Percentiles rank a stretch among this genome's conserved stretches.
Evolutionary conservation across 2,888 invertebrate species (phyloP).

Genomic region (Thumatha senex): DNA sequence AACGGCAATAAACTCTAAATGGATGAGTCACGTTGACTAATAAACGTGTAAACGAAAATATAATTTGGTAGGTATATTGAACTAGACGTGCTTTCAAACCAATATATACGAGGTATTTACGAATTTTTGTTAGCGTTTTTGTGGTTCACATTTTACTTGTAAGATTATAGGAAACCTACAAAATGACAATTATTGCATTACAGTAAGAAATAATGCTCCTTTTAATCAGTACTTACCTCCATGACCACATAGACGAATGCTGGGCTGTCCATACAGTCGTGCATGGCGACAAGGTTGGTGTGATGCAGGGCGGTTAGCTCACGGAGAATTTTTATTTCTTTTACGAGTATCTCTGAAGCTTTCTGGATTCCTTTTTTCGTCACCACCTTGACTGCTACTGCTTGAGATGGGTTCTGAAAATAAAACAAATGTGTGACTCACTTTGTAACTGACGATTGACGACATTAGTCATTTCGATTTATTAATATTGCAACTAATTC

Average conservation of each 20-base stretch:
- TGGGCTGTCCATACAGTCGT: constrained; percentile 98
- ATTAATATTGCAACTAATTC: too few species aligned
- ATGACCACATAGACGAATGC: constrained; percentile 98
- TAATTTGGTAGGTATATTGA: not conserved
- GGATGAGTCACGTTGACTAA: constrained; percentile 28
- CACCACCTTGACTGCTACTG: constrained; percentile 98
- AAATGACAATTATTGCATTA: too few species aligned
- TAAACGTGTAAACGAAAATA: constrained; percentile 13
- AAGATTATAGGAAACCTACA: too few species aligned
- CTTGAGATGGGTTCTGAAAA: constrained; percentile 90
- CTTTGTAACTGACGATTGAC: not conserved
- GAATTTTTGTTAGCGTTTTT: not conserved
- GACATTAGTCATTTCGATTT: not conserved
- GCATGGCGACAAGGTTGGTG: constrained; percentile 98
- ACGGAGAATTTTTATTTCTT: constrained; percentile 99
- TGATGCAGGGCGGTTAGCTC: constrained; percentile 98
- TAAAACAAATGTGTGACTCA: constrained; percentile 12
- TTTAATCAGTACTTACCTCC: constrained; percentile 88
- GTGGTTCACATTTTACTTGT: too few species aligned
- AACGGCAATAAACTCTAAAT: constrained; percentile 27
- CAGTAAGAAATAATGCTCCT: too few species aligned
- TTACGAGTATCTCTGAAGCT: constrained; percentile 97
- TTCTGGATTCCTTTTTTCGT: constrained; percentile 99
- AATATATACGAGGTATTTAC: not conserved
- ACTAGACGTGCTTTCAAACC: not conserved